Evolutionary conservation across 1,140 invertebrate genomes (phyloP).

Genomic region (Cheumatopsyche charites): DNA sequence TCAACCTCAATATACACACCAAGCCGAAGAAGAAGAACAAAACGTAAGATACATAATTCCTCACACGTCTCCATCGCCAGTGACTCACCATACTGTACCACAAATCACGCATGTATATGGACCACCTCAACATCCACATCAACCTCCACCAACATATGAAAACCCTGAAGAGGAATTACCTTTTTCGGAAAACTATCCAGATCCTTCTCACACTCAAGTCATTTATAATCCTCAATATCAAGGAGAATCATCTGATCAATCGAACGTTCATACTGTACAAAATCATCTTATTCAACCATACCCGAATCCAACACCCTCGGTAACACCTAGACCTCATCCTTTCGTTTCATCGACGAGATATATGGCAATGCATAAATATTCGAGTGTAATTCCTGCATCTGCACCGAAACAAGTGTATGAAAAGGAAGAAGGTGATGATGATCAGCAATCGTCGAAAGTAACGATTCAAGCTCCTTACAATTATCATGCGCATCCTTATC

Average conservation of each 20-base stretch:
- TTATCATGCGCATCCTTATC: conserved; percentile 44
- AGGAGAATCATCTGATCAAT: conserved; percentile 12
- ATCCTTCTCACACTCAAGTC: conserved; percentile 50
- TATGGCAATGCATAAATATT: conserved; percentile 1
- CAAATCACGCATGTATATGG: conserved; percentile 39
- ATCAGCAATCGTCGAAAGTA: conserved; percentile 25
- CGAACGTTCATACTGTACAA: conserved; percentile 8
- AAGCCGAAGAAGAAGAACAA: conserved; percentile 32
- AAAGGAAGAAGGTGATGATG: conserved; percentile 28
- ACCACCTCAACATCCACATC: conserved; percentile 18
- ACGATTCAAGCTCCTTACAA: conserved; percentile 32
- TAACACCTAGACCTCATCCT: neutral
- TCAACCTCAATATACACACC: conserved; percentile 32
- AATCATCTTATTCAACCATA: neutral
- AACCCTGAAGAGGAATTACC: conserved; percentile 43
- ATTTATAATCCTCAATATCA: conserved; percentile 46
- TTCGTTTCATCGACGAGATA: neutral
- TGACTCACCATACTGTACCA: conserved; percentile 21
- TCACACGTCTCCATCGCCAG: conserved; percentile 21
- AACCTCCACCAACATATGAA: conserved; percentile 31
- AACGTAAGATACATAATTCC: conserved; percentile 39
- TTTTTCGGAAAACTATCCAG: conserved; percentile 52
- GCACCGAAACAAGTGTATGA: conserved; percentile 13
- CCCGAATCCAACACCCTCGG: neutral
- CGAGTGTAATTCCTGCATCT: conserved; percentile 1